Evolutionary conservation across 1,140 invertebrate genomes (phyloP), one percentile per base, ranked within the genome.

Genomic region (Caenorhabditis elegans): DNA sequence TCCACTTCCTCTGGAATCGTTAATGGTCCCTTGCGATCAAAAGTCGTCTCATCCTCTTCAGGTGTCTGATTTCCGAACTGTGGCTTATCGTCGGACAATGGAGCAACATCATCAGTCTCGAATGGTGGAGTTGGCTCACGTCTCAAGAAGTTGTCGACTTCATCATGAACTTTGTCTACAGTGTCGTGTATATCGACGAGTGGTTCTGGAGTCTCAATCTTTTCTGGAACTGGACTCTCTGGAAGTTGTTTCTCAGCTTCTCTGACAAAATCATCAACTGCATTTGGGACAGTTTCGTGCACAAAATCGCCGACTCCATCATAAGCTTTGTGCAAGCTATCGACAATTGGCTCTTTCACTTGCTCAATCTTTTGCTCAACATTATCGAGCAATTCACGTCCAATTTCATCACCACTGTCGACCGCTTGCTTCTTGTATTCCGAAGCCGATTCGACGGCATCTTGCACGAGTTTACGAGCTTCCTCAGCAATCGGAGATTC

Each of bases 1-100:
- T 83, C 65, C 24, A 75, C 55, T 46, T 78, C 34, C 24, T 47
- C 60, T n/a, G 82, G 82, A 43, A 83, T 83, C 2, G 78, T 83
- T 39, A 83, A 47, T 43, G 82, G 82, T 28, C 82, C 82, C 4
- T 79, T 55, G 15, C 82, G 46, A 65, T 83, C 49, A 28, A 51
- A 78, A 2, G 79, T 78, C 8, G 46, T 47, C 70, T 81, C 80
- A 43, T 81, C 80, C 24, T 43, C 53, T 47, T 81, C 80, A 19
- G 80, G 80, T 39, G 80, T 81, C 15, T 60, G 80, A 49, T 53
- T 77, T 46, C 80, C 53, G 28, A 81, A 81, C 15, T 81, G 53
- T 36, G 80, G 65, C 34, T 80, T 70, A 4, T 80, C 79, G 24
- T 83, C 77, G 3, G n/a, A n/a, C n/a, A 39, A 51, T 76, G 22